A percentile compares a stretch with the other conserved stretches of the same genome.
phyloP scores from a whole-genome alignment of 2,797 vertebrate species.

The Myripristis murdjan region DNA sequence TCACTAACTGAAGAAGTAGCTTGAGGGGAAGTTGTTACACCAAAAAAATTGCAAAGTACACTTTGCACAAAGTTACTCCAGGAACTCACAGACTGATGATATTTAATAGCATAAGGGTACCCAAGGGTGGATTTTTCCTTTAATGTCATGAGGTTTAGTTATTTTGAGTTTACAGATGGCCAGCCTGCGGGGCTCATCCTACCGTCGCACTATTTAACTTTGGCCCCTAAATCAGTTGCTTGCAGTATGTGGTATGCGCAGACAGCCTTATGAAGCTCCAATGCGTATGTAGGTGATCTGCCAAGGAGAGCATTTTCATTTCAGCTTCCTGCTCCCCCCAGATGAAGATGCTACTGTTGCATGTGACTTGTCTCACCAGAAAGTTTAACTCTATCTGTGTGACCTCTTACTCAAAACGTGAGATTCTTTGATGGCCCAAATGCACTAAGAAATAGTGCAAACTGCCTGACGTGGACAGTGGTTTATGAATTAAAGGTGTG shows the following conservation, averaged over 20 bases:
- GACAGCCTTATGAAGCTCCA: constrained; percentile 29
- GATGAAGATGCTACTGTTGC: not conserved
- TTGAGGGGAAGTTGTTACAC: not conserved
- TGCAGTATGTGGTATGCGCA: constrained; percentile 17
- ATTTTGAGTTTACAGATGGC: constrained; percentile 74
- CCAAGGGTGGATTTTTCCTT: constrained; percentile 20
- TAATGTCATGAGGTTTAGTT: constrained; percentile 48
- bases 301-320: not conserved
- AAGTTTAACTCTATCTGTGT: not conserved
- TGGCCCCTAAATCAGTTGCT: constrained; percentile 29
- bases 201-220: constrained; percentile 34
- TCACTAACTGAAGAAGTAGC: not conserved
- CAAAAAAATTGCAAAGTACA: not conserved
- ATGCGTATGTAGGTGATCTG: not conserved
- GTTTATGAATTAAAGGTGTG: too few species aligned
- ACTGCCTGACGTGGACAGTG: too few species aligned
- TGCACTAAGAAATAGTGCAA: not conserved
- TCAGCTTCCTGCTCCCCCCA: not conserved
- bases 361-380: not conserved
- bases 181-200: constrained; percentile 60
- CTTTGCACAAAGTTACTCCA: constrained; percentile 18
- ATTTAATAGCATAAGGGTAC: too few species aligned
- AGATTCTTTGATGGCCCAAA: not conserved
- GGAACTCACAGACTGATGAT: constrained; percentile 21
- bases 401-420: constrained; percentile 2